phyloP scores from a whole-genome alignment of 2,888 invertebrate species.

The Thereva nobilitata region DNA sequence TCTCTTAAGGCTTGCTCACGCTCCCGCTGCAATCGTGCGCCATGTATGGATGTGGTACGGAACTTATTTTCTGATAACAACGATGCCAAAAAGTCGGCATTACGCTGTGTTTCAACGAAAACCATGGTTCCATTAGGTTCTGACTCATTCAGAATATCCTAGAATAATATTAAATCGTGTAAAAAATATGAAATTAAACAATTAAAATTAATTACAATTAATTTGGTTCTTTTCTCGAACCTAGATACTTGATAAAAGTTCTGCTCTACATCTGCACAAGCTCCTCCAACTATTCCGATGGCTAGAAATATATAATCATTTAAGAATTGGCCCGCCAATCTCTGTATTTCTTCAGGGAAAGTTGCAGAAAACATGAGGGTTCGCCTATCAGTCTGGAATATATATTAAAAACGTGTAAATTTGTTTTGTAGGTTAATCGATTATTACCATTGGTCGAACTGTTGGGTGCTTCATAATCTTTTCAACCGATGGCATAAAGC shows the following conservation, averaged over 20 bases:
- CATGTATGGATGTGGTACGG: constrained; percentile 97
- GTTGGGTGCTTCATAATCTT: constrained; percentile 76
- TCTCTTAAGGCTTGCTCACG: constrained; percentile 92
- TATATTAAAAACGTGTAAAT: constrained; percentile 21
- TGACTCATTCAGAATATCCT: constrained; percentile 60
- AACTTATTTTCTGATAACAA: constrained; percentile 77
- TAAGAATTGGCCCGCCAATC: constrained; percentile 77
- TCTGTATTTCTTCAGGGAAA: constrained; percentile 97
- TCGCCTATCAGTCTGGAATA: constrained; percentile 75
- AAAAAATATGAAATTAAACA: neutral
- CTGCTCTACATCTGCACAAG: constrained; percentile 89
- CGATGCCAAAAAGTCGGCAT: constrained; percentile 87
- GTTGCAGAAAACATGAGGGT: constrained; percentile 99
- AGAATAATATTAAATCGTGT: neutral
- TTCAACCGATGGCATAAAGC: constrained; percentile 94
- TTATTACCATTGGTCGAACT: constrained; percentile 77
- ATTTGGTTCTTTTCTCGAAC: constrained; percentile 73
- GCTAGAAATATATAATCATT: constrained; percentile 82
- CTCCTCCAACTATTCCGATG: constrained; percentile 91
- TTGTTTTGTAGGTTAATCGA: constrained; percentile 13
- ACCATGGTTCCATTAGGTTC: constrained; percentile 68
- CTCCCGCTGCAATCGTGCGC: constrained; percentile 93
- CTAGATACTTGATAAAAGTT: constrained; percentile 70
- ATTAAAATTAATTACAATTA: constrained; percentile 58
- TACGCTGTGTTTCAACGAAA: constrained; percentile 89